A percentile compares a stretch with the other conserved stretches of the same genome.
Evolutionary conservation across 2,888 invertebrate genomes (phyloP).

Genomic region (Sminthurinus aureus): DNA sequence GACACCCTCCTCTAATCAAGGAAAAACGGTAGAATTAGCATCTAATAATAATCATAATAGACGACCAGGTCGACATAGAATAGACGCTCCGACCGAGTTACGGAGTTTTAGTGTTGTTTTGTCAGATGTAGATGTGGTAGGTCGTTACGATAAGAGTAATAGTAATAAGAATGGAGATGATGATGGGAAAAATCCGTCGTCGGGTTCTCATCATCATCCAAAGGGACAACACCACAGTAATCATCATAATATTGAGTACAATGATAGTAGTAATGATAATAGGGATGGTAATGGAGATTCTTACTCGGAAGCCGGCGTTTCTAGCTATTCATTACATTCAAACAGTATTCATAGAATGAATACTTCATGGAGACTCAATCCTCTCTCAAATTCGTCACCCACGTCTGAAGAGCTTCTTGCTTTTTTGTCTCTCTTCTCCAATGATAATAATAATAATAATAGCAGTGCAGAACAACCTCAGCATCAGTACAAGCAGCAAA

Average conservation of each 20-base stretch:
- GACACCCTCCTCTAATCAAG: neutral
- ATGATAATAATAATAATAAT: conserved; percentile 7
- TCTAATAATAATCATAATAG: neutral
- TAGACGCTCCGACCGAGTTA: conserved; percentile 50
- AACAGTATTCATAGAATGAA: conserved; percentile 60
- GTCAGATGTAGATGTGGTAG: conserved; percentile 59
- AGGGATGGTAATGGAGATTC: conserved; percentile 43
- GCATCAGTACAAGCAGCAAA: neutral
- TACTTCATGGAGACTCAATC: conserved; percentile 58
- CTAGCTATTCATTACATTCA: conserved; percentile 56
- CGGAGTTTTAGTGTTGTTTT: conserved; percentile 58
- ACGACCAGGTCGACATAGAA: conserved; percentile 22
- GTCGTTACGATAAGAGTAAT: conserved; percentile 47
- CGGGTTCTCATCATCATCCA: too few species aligned
- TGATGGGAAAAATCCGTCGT: too few species aligned
- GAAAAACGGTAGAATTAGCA: neutral
- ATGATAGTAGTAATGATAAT: neutral
- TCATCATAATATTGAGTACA: conserved; percentile 21
- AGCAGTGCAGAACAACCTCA: too few species aligned
- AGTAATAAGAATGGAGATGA: neutral
- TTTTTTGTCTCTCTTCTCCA: conserved; percentile 54
- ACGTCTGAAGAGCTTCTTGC: conserved; percentile 54
- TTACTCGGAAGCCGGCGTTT: conserved; percentile 56
- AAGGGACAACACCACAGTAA: neutral
- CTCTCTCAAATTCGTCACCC: conserved; percentile 44